A percentile compares a stretch with the other conserved stretches of the same genome.
These are phyloP conservation scores for Ciconia nigra DNA, from an alignment of 2,797 vertebrate genomes.

Conservation along the genomic window DNA sequence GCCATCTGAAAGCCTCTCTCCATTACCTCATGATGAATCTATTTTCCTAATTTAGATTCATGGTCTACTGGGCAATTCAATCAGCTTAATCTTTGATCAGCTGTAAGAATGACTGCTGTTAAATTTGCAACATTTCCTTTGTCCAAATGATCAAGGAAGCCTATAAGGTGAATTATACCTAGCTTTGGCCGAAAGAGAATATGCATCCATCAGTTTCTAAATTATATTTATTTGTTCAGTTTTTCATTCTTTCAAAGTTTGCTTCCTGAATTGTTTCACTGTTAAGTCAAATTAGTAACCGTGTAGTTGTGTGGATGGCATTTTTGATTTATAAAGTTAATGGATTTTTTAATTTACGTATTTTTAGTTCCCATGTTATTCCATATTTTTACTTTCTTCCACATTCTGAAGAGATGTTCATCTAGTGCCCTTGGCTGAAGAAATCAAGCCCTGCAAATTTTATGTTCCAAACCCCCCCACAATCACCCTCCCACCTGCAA, in stretches of 20 bases:
- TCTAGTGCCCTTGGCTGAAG: neutral
- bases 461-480: fast-evolving
- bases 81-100: neutral
- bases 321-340: neutral
- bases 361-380: neutral
- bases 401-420: neutral
- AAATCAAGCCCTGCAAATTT: neutral
- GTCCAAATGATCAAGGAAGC: neutral
- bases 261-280: neutral
- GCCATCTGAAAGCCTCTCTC: neutral
- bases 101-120: neutral
- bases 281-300: neutral
- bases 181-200: neutral
- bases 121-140: neutral
- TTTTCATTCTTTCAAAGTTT: neutral
- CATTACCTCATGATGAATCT: neutral
- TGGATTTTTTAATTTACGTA: neutral
- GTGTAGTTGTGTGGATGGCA: neutral
- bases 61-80: neutral
- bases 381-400: neutral
- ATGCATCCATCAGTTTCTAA: neutral
- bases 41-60: neutral
- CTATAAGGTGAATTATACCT: neutral
- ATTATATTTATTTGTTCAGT: neutral
- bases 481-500: neutral